These are phyloP conservation scores for Enteromius radiatus DNA, from an alignment of 2,797 vertebrate species.

Conservation along the genomic window DNA sequence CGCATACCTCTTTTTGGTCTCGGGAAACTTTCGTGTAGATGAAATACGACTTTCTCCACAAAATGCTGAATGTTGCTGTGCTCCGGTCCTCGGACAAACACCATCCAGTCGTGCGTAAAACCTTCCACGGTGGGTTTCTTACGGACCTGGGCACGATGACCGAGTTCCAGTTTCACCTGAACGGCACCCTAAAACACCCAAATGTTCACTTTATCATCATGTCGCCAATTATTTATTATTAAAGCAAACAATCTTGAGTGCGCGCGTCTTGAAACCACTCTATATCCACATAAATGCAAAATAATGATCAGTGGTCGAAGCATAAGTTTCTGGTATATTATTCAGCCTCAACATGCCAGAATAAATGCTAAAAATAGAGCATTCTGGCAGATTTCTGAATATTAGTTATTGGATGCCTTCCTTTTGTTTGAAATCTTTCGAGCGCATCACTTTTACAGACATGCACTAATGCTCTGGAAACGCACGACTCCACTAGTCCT, in stretches of 20 bases:
- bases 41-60: constrained; percentile 98
- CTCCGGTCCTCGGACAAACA: constrained; percentile 96
- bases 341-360: background rate
- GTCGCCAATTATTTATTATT: background rate
- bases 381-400: background rate
- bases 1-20: constrained; percentile 94
- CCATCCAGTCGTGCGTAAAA: constrained; percentile 99
- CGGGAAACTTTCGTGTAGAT: constrained; percentile 98
- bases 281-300: background rate
- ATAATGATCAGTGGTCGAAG: background rate
- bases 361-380: background rate
- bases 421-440: constrained; percentile 37
- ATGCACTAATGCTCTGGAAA: constrained; percentile 35
- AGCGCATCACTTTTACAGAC: constrained; percentile 45
- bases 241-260: background rate
- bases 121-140: constrained; percentile 98
- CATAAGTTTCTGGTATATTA: background rate
- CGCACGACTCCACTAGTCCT: constrained; percentile 56
- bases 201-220: constrained; percentile 31
- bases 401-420: background rate
- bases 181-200: constrained; percentile 87
- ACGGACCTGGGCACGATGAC: constrained; percentile 95
- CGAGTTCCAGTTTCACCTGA: constrained; percentile 98
- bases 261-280: background rate
- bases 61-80: constrained; percentile 99